phyloP scores from a whole-genome alignment of 2,797 vertebrate genomes.

The Spinus olivaceus region DNA sequence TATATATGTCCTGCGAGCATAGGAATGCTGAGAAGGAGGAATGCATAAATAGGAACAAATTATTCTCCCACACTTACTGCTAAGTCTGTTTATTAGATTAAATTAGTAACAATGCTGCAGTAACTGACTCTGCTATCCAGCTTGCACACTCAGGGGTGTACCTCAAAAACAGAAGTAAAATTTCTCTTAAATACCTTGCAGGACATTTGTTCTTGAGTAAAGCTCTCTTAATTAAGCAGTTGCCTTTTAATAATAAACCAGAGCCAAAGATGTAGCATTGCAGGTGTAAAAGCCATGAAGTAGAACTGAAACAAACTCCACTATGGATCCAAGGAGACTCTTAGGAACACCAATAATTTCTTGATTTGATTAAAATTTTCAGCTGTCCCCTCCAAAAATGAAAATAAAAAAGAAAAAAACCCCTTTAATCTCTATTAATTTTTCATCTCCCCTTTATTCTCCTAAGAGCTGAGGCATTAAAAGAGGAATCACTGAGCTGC shows the following conservation, averaged over 20 bases:
- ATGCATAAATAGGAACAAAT: background rate
- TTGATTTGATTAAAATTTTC: background rate
- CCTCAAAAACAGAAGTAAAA: background rate
- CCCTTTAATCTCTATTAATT: background rate
- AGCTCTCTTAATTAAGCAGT: background rate
- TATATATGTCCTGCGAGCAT: background rate
- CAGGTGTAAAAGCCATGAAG: background rate
- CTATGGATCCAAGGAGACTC: background rate
- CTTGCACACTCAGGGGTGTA: background rate
- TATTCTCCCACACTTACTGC: background rate
- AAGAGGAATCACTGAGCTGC: background rate
- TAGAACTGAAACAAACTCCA: background rate
- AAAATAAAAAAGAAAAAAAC: background rate
- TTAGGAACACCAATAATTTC: background rate
- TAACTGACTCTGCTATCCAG: background rate
- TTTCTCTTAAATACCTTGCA: background rate
- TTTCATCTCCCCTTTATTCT: background rate
- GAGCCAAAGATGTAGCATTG: background rate
- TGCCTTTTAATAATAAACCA: background rate
- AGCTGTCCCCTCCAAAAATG: fast-evolving
- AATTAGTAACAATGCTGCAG: background rate
- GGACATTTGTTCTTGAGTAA: background rate
- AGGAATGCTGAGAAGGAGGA: background rate
- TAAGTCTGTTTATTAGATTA: background rate
- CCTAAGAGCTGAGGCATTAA: background rate